Base-by-base conservation (phyloP, 2,113 vertebrate genomes). In the Xenus cinereus region DNA sequence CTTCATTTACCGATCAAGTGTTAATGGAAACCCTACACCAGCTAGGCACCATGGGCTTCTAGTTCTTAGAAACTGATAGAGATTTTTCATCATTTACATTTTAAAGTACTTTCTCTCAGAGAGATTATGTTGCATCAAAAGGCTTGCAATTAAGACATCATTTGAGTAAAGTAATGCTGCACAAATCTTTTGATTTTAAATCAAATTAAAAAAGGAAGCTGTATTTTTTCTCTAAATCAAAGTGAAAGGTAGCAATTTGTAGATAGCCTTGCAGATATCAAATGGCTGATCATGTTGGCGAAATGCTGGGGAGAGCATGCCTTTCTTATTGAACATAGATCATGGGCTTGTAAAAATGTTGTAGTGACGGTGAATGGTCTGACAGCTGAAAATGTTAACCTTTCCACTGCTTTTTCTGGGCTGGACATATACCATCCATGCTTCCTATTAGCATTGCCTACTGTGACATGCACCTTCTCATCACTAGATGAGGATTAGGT, bases 101-200 rank as follows among this genome's bases (percentile, higher is more conserved):
- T 95, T 94, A 87, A 95, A 94, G 87, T 82, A 76, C 60, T 93
- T 24, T 35, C 48, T 84, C 73, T 74, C 72, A 27, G 51, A 62
- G 77, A 91, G 28, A 92, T 93, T 95, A 84, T 32, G 68, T 45
- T 77, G 30, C 68, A 92, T 95, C 57, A 92, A 82, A 97, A 85
- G 64, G 64, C 64, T 87, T 94, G 53, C 24, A 93, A 53, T 95
- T 93, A 93, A 94, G 69, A 64, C 8, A n/a, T 88, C 22, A 43
- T 93, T 81, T 94, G 43, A 64, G 39, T 68, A 60, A 74, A 43
- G 45, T 41, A 89, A 74, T 77, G 41, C 62, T 89, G 26, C 24
- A 57, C 13, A 51, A 76, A 54, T 35, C 28, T 78, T 92, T 88
- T 77, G 15, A 56, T 67, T 86, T 89, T 50, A 83, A 93, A 84